Evolutionary conservation across 2,888 invertebrate genomes (phyloP).

Genomic region (Troglohyphantes excavatus): DNA sequence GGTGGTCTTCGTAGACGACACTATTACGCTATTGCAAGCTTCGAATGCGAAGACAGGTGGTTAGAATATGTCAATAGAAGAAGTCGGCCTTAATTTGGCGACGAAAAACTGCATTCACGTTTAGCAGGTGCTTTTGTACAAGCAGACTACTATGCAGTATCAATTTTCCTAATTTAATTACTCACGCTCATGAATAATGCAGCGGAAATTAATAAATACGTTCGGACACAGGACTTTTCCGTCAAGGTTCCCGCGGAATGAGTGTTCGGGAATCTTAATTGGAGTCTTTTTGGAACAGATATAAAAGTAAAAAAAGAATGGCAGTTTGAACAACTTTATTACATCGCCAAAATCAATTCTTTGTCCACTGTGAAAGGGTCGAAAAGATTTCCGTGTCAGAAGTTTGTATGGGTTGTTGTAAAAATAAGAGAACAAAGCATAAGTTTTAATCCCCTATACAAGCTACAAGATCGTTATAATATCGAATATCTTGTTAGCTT

Average conservation of each 20-base stretch:
- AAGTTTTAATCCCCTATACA: too few species aligned
- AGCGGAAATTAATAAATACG: constrained; percentile 7
- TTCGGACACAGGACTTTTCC: background rate
- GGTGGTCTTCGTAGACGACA: background rate
- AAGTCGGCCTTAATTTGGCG: constrained; percentile 1
- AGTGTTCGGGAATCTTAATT: constrained; percentile 38
- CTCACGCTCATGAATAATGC: constrained; percentile 47
- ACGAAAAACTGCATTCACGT: constrained; percentile 4
- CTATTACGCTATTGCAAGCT: background rate
- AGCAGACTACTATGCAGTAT: background rate
- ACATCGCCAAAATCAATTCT: background rate
- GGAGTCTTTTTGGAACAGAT: constrained; percentile 18
- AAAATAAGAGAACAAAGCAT: background rate
- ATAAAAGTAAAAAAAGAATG: background rate
- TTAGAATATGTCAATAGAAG: background rate
- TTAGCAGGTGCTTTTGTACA: constrained; percentile 53
- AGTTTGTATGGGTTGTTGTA: background rate
- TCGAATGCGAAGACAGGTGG: constrained; percentile 35
- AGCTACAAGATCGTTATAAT: background rate
- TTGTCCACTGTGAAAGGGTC: background rate
- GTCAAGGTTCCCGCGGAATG: constrained; percentile 44
- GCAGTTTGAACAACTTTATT: background rate
- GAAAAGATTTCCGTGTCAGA: background rate
- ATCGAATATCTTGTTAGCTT: background rate
- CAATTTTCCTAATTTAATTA: constrained; percentile 62